Conservation (phyloP, 2,797 vertebrate genomes). For the Prionace glauca region DNA sequence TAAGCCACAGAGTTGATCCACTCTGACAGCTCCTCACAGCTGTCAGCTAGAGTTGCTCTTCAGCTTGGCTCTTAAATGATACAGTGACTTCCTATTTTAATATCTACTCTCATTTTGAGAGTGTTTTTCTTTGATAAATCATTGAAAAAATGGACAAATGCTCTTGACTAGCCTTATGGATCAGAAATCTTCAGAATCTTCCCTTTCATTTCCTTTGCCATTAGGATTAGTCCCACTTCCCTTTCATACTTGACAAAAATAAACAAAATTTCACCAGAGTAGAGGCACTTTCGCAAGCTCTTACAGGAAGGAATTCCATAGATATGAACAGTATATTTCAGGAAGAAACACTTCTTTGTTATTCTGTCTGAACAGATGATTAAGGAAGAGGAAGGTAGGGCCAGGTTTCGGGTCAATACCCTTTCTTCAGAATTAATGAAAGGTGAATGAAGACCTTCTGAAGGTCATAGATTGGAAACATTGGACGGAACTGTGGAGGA, state of each 20-base stretch:
- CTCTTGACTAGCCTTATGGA: not conserved
- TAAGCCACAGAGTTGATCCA: not conserved
- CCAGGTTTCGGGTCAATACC: no score
- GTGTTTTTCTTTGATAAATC: not conserved
- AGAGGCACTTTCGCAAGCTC: not conserved
- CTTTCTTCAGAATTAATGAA: no score
- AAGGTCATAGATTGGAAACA: no score
- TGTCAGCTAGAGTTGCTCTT: not conserved
- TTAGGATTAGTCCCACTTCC: not conserved
- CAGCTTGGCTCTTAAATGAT: not conserved
- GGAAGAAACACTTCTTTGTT: not conserved
- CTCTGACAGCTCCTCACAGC: not conserved
- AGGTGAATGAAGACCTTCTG: no score
- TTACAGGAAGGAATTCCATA: not conserved
- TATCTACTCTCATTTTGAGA: conserved; percentile 3
- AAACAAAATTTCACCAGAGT: not conserved
- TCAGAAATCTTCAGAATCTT: not conserved
- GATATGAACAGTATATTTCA: not conserved
- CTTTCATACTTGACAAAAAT: not conserved
- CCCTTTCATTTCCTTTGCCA: not conserved
- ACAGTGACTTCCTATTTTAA: not conserved
- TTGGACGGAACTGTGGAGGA: no score
- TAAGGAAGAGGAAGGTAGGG: not conserved
- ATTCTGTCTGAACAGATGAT: not conserved
- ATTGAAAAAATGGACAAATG: not conserved